Base-by-base conservation (phyloP, 2,113 vertebrate species). In the Formicarius rufipectus region DNA sequence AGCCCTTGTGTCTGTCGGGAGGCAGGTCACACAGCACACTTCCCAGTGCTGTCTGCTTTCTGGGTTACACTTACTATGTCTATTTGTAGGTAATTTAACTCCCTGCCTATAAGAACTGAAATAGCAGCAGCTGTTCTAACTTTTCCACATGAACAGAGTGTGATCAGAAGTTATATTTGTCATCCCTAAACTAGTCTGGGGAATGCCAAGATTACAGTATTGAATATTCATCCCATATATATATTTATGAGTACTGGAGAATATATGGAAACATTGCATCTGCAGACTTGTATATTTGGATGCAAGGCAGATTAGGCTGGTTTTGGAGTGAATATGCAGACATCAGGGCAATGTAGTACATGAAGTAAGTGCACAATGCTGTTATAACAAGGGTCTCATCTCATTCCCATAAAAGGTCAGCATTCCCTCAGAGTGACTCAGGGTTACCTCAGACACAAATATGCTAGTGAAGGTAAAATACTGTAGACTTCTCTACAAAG, bases 121-220 rank as follows among this genome's bases (percentile, higher is more conserved):
- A 89, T 84, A 84, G 87, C 89, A 89, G 69, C 92, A 96, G 93
- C 95, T 96, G 87, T 75, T 93, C 77, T 71, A 67, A 50, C 87
- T 89, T 82, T 82, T 95, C 77, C 69, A 25, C 52, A 50, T n/a
- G 69, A 91, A 84, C 42, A 64, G 45, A 62, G 60, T 45, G 64
- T 73, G 75, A 93, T 55, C 81, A 63, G 39, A 94, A 93, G 69
- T 94, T 96, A 55, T 89, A 91, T 96, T 94, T 87, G 69, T 81
- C 87, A 68, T 75, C 47, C 19, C 69, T 91, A 69, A 94, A 81
- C 87, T 78, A 89, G 84, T 67, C 39, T 30, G 60, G 73, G 64
- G n/a, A 88, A 89, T 78, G 56, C 52, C 84, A 86, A 81, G 68
- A 87, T 78, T 55, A 44, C 49, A 50, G 28, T 31, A 33, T 59